Percentiles rank a stretch among this genome's conserved stretches.
Evolutionary conservation across 2,797 vertebrate genomes (phyloP).

Genomic region (Limosa lapponica): DNA sequence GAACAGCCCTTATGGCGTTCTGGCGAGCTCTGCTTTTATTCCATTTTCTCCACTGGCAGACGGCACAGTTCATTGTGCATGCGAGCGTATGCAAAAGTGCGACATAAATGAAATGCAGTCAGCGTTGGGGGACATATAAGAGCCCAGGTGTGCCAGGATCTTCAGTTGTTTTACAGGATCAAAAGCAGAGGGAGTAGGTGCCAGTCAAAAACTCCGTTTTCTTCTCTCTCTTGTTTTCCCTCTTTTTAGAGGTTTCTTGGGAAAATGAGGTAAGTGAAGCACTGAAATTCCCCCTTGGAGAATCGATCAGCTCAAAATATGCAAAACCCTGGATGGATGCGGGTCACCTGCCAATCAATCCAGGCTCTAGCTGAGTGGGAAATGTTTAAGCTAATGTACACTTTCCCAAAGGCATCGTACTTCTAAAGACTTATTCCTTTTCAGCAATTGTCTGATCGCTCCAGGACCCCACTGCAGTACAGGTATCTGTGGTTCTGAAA

Average conservation of each 20-base stretch:
- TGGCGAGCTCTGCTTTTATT: constrained; percentile 24
- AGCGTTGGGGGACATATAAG: constrained; percentile 39
- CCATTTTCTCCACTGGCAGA: constrained; percentile 52
- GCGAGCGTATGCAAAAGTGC: neutral
- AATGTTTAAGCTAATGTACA: neutral
- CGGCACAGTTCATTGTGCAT: neutral
- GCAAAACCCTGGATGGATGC: neutral
- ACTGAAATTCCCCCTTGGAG: neutral
- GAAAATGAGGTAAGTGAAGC: constrained; percentile 1
- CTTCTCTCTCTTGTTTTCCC: neutral
- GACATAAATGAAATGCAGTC: constrained; percentile 49
- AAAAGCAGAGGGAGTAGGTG: neutral
- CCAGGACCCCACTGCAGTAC: neutral
- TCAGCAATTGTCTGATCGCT: neutral
- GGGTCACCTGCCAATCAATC: neutral
- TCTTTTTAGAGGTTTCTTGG: neutral
- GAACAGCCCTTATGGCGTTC: constrained; percentile 3
- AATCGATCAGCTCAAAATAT: neutral
- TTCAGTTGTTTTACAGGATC: neutral
- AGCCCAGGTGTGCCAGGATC: neutral
- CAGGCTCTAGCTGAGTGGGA: neutral
- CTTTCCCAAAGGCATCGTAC: neutral
- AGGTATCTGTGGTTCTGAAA: neutral
- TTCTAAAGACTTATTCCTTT: neutral
- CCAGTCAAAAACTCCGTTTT: neutral